phyloP scores from a whole-genome alignment of 2,888 invertebrate species.

The Sphaerophoria taeniata region DNA sequence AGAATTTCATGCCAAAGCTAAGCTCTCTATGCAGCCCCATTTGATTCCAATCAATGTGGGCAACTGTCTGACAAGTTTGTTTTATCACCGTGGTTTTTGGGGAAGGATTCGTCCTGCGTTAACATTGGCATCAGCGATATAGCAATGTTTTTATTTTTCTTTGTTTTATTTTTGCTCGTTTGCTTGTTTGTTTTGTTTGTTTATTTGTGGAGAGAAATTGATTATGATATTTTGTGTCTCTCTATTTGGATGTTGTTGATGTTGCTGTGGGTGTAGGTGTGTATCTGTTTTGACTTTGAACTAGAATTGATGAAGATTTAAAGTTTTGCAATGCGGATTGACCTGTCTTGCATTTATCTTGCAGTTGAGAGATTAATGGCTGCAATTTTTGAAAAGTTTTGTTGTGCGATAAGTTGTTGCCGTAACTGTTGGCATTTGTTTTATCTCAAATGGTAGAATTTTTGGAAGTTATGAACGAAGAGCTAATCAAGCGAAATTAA shows the following conservation, averaged over 20 bases:
- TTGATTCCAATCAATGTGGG: conserved; percentile 73
- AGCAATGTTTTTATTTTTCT: conserved; percentile 51
- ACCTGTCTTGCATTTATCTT: conserved; percentile 45
- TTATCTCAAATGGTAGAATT: background rate
- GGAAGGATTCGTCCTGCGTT: conserved; percentile 51
- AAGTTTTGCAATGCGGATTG: conserved; percentile 53
- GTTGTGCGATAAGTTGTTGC: background rate
- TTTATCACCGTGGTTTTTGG: conserved; percentile 65
- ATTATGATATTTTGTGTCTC: conserved; percentile 49
- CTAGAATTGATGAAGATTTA: conserved; percentile 24
- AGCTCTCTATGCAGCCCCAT: conserved; percentile 22
- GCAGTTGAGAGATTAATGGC: conserved; percentile 21
- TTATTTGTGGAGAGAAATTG: conserved; percentile 35
- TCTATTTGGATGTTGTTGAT: conserved; percentile 11
- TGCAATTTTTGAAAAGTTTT: conserved; percentile 3
- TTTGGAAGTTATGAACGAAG: too few species aligned
- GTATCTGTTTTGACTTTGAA: too few species aligned
- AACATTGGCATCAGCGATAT: conserved; percentile 54
- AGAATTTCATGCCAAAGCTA: conserved; percentile 39
- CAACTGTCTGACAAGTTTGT: conserved; percentile 72
- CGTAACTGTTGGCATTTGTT: background rate
- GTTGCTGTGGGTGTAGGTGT: background rate
- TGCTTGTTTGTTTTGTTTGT: conserved; percentile 18
- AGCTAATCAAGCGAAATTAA: too few species aligned
- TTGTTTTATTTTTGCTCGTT: conserved; percentile 23